Percentiles rank a stretch among this genome's conserved stretches.
These are phyloP conservation scores for Catamblyrhynchus diadema DNA, from an alignment of 2,797 vertebrate genomes.

Conservation along the genomic window DNA sequence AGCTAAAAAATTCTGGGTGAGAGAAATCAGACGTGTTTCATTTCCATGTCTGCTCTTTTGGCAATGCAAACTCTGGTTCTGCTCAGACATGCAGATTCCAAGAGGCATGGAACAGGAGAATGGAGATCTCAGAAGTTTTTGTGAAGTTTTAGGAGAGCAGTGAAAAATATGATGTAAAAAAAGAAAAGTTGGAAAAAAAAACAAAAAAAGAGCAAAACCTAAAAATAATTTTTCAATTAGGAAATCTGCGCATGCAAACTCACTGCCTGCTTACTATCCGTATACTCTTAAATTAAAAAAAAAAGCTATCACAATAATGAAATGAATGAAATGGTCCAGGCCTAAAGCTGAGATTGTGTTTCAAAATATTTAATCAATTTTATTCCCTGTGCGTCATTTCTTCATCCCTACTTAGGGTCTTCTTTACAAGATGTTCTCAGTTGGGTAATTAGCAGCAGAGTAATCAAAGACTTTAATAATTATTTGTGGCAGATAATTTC, in stretches of 20 bases:
- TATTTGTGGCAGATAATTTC: not conserved
- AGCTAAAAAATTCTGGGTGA: slow-evolving; percentile 61
- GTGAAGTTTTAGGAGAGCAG: not conserved
- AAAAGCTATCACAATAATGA: not conserved
- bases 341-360: not conserved
- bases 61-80: slow-evolving; percentile 43
- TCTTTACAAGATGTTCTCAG: not conserved
- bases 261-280: not conserved
- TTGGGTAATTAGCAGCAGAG: not conserved
- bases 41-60: slow-evolving; percentile 54
- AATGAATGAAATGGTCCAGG: not conserved
- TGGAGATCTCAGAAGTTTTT: slow-evolving; percentile 14
- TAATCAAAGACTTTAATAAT: not conserved
- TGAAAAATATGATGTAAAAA: slow-evolving; percentile 33
- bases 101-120: slow-evolving; percentile 8
- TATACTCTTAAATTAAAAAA: not conserved
- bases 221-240: not conserved
- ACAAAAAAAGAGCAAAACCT: not conserved
- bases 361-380: not conserved
- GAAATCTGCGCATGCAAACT: not conserved
- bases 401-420: not conserved
- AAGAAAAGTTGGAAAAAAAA: not conserved
- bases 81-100: slow-evolving; percentile 10
- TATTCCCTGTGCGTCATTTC: not conserved
- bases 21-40: slow-evolving; percentile 61